These are phyloP conservation scores for Rhopilema esculentum DNA, from an alignment of 30 jellyfish, hydroid and myxozoan species.

Conservation along the genomic window DNA sequence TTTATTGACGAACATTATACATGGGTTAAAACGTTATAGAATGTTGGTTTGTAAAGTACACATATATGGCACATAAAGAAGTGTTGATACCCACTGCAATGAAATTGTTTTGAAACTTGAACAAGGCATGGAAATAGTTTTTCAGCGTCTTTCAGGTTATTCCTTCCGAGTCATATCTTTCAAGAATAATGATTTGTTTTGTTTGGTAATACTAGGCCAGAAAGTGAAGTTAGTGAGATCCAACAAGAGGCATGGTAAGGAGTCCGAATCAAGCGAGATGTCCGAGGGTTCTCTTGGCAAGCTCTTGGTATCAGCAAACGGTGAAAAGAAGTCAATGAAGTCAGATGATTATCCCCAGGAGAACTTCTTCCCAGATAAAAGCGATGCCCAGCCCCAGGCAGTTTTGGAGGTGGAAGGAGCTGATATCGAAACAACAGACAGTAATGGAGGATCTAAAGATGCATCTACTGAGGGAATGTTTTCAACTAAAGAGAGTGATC, in stretches of 20 bases:
- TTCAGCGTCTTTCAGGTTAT: too few relatives aligned
- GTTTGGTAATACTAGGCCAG: background rate
- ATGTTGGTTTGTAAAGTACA: too few relatives aligned
- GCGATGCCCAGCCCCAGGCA: conserved; percentile 37
- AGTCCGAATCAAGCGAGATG: conserved; percentile 52
- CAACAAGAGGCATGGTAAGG: conserved; percentile 22
- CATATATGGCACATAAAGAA: too few relatives aligned
- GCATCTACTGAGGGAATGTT: conserved; percentile 41
- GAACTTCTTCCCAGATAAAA: background rate
- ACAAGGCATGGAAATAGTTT: too few relatives aligned
- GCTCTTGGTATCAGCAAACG: conserved; percentile 37
- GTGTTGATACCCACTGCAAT: too few relatives aligned
- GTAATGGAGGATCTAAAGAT: background rate
- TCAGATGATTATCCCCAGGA: conserved; percentile 56
- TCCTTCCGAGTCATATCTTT: too few relatives aligned
- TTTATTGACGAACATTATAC: too few relatives aligned
- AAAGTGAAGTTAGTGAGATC: conserved; percentile 14
- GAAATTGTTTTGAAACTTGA: too few relatives aligned
- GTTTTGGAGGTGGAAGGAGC: conserved; percentile 70
- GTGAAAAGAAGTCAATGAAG: conserved; percentile 50
- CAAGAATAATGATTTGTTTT: too few relatives aligned
- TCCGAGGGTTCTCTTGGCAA: conserved; percentile 60
- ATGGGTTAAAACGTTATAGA: too few relatives aligned
- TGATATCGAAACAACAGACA: conserved; percentile 24
- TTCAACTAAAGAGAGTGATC: conserved; percentile 25